Evolutionary conservation across 2,797 vertebrate species (phyloP).

Genomic region (Spondyliosoma cantharus): DNA sequence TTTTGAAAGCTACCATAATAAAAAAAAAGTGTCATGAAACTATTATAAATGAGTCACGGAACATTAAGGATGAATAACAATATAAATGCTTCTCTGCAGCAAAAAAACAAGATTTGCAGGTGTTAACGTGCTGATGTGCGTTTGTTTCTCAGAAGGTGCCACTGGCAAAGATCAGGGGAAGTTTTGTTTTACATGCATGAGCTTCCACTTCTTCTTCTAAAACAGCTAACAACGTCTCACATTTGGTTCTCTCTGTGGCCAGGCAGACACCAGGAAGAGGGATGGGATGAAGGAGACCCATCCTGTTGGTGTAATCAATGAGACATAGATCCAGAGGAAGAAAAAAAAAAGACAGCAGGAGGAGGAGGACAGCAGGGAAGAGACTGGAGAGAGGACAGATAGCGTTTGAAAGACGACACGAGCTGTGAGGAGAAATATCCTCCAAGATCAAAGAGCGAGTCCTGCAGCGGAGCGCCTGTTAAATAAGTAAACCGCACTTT

Average conservation of each 20-base stretch:
- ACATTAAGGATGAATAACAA: background rate
- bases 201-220: background rate
- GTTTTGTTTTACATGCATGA: background rate
- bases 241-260: conserved; percentile 4
- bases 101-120: background rate
- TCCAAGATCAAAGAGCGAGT: conserved; percentile 9
- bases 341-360: background rate
- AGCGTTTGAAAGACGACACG: background rate
- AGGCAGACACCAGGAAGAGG: background rate
- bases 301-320: conserved; percentile 24
- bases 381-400: conserved; percentile 1
- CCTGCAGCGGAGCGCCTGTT: background rate
- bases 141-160: background rate
- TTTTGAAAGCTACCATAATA: background rate
- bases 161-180: background rate
- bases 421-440: conserved; percentile 8
- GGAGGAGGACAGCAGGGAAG: background rate
- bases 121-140: background rate
- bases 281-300: conserved; percentile 18
- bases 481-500: conserved; percentile 26
- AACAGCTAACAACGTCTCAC: background rate
- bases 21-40: background rate
- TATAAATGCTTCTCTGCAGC: background rate
- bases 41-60: background rate
- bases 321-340: conserved; percentile 13